Evolutionary conservation across 2,888 invertebrate species (phyloP).

Genomic region (Atherix ibis): DNA sequence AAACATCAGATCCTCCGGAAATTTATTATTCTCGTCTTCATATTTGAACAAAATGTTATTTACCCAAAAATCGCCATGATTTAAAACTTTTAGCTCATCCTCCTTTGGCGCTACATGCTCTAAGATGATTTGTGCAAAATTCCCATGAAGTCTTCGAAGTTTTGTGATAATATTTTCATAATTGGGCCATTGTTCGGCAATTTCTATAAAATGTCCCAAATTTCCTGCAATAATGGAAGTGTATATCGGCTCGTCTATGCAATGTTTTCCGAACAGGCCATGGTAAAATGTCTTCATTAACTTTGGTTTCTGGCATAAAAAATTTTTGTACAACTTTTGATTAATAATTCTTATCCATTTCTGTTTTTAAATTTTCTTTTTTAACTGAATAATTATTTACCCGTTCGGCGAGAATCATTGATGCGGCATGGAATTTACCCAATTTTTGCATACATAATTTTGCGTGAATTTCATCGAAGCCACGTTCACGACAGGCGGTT

Average conservation of each 20-base stretch:
- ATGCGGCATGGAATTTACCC: slow-evolving; percentile 34
- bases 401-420: slow-evolving; percentile 32
- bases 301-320: slow-evolving; percentile 1
- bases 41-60: slow-evolving; percentile 32
- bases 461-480: slow-evolving; percentile 32
- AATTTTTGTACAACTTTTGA: not conserved
- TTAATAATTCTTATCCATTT: not conserved
- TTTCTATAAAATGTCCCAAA: slow-evolving; percentile 14
- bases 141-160: slow-evolving; percentile 12
- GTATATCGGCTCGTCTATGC: not conserved
- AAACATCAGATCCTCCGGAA: not conserved
- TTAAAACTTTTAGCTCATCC: slow-evolving; percentile 20
- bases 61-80: slow-evolving; percentile 31
- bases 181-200: slow-evolving; percentile 21
- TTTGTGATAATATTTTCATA: slow-evolving; percentile 23
- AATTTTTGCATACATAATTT: slow-evolving; percentile 30
- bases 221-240: not conserved
- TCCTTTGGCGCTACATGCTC: not conserved
- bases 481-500: slow-evolving; percentile 31
- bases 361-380: not conserved
- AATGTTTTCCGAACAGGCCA: slow-evolving; percentile 1
- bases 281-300: not conserved
- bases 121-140: not conserved
- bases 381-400: slow-evolving; percentile 16
- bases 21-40: slow-evolving; percentile 8